Evolutionary conservation across 1,140 invertebrate genomes (phyloP).

Genomic region (Eupristina koningsbergeri): DNA sequence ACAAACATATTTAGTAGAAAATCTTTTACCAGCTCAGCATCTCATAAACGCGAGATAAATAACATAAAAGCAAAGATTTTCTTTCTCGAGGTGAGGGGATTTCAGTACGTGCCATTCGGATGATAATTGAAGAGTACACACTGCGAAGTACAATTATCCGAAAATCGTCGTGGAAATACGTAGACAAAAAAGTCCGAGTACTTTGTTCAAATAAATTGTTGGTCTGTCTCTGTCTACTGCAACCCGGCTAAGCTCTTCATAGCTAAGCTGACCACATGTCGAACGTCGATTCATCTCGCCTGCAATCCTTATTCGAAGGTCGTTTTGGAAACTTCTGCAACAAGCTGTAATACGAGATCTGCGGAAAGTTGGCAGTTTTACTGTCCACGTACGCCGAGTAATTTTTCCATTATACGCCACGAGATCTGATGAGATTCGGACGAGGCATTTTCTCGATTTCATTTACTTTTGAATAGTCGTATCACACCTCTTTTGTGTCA

Average conservation of each 20-base stretch:
- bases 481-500: no score
- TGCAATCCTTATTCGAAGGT: neutral
- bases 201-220: neutral
- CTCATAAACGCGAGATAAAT: neutral
- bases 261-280: neutral
- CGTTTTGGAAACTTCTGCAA: neutral
- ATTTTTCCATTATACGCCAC: neutral
- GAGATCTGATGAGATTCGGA: neutral
- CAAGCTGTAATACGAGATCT: neutral
- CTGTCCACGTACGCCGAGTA: neutral
- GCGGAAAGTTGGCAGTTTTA: neutral
- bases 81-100: neutral
- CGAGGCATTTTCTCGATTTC: neutral
- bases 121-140: slow-evolving; percentile 4
- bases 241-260: neutral
- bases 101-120: neutral
- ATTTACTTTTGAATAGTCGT: neutral
- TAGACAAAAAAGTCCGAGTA: neutral
- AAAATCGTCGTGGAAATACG: neutral
- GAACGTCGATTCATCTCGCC: neutral
- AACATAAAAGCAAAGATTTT: neutral
- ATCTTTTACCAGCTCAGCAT: neutral
- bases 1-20: neutral
- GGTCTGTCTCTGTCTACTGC: neutral
- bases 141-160: neutral